Percentiles rank a stretch among this genome's conserved stretches.
Evolutionary conservation across 1,140 invertebrate genomes (phyloP).

Genomic region (Hetaerina americana): DNA sequence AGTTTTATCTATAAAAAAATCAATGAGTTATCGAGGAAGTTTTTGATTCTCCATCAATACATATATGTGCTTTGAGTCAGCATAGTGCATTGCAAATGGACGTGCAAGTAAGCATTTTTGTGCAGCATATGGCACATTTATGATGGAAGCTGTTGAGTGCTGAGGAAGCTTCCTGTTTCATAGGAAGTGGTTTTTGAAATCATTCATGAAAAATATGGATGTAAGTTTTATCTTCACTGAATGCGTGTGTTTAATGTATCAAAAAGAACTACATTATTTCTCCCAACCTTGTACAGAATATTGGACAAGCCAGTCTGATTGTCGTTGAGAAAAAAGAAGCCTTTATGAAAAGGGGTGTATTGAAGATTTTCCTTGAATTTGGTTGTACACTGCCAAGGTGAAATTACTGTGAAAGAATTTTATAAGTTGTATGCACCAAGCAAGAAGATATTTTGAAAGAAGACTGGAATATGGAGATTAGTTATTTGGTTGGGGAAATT

Average conservation of each 20-base stretch:
- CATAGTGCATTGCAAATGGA: too few relatives aligned
- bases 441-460: not conserved
- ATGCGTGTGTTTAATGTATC: not conserved
- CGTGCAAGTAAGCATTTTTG: too few relatives aligned
- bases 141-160: too few relatives aligned
- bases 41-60: too few relatives aligned
- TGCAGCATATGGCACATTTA: too few relatives aligned
- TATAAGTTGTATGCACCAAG: not conserved
- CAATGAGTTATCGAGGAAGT: too few relatives aligned
- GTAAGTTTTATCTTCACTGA: not conserved
- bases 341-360: not conserved
- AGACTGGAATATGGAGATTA: not conserved
- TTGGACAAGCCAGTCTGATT: not conserved
- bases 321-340: too few relatives aligned
- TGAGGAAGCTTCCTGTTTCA: not conserved
- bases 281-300: not conserved
- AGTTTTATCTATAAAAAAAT: not conserved
- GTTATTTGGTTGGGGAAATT: not conserved
- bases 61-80: too few relatives aligned
- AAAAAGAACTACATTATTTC: not conserved
- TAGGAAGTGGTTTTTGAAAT: not conserved
- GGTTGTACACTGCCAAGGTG: not conserved
- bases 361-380: not conserved
- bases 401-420: slow-evolving; percentile 1
- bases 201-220: not conserved